Percentiles rank a stretch among this genome's conserved stretches.
Evolutionary conservation across 2,797 vertebrate species (phyloP).

Genomic region (Crocidura indochinensis): DNA sequence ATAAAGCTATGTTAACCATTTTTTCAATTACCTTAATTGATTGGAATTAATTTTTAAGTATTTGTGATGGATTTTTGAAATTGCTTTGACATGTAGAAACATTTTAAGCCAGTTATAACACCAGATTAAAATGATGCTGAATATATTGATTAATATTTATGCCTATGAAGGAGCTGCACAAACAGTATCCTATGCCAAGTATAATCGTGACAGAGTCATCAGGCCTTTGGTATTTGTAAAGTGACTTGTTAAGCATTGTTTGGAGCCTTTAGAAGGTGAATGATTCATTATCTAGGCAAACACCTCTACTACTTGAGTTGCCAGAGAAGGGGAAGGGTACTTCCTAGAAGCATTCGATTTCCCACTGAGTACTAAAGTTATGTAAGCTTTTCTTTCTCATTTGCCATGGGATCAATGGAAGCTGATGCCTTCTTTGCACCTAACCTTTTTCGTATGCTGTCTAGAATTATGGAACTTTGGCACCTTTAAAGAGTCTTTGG

Average conservation of each 20-base stretch:
- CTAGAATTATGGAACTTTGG: neutral
- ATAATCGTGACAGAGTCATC: neutral
- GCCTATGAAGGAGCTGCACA: slow-evolving; percentile 47
- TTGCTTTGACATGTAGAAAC: slow-evolving; percentile 64
- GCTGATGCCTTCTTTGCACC: neutral
- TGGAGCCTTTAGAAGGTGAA: neutral
- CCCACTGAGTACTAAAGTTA: neutral
- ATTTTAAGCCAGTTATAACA: slow-evolving; percentile 48
- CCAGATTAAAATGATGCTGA: slow-evolving; percentile 69
- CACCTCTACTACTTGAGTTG: neutral
- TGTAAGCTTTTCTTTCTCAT: slow-evolving; percentile 5
- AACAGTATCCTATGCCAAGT: slow-evolving; percentile 41
- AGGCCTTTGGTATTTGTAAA: neutral
- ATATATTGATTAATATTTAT: slow-evolving; percentile 34
- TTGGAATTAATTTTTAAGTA: slow-evolving; percentile 74
- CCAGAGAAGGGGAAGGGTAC: neutral
- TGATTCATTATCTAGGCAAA: neutral
- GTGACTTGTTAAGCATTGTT: neutral
- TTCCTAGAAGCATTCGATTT: neutral
- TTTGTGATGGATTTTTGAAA: slow-evolving; percentile 61
- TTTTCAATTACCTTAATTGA: slow-evolving; percentile 60
- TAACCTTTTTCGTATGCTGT: neutral
- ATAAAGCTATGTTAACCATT: slow-evolving; percentile 33
- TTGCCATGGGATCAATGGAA: neutral
- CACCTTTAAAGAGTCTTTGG: slow-evolving; percentile 28